phyloP scores from a whole-genome alignment of 1,140 invertebrate genomes.

The Caenorhabditis latens region DNA sequence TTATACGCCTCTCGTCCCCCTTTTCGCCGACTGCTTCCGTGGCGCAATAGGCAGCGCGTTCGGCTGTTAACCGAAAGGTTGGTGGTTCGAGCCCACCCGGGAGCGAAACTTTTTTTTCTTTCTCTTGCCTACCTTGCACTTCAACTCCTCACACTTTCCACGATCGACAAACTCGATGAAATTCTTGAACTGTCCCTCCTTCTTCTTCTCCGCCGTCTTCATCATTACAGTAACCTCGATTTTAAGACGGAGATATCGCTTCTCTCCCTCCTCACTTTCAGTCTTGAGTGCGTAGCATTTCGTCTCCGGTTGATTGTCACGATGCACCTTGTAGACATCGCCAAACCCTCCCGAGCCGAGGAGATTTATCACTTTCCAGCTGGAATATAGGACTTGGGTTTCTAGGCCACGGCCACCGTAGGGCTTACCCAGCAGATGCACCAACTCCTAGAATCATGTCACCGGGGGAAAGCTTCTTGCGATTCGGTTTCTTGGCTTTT shows the following conservation, averaged over 20 bases:
- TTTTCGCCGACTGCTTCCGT: conserved; percentile 30
- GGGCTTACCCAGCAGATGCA: not conserved
- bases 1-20: too few relatives aligned
- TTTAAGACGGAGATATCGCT: conserved; percentile 57
- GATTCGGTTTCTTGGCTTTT: not conserved
- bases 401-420: too few relatives aligned
- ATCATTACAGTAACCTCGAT: conserved; percentile 55
- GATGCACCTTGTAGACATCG: conserved; percentile 56
- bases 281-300: conserved; percentile 56
- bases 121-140: not conserved
- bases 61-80: conserved; percentile 70
- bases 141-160: conserved; percentile 50
- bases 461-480: not conserved
- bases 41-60: conserved; percentile 61
- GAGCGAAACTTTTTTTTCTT: conserved; percentile 41
- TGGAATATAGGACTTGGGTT: not conserved
- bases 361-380: conserved; percentile 46
- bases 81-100: conserved; percentile 69
- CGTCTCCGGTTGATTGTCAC: not conserved
- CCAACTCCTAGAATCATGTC: conserved; percentile 40
- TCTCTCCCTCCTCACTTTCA: conserved; percentile 53
- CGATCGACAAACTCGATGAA: conserved; percentile 59
- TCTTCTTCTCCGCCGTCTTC: conserved; percentile 33
- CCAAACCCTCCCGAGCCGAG: conserved; percentile 55
- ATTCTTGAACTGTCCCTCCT: conserved; percentile 15